Evolutionary conservation across 2,888 invertebrate genomes (phyloP).

Genomic region (Eretmocerus hayati): DNA sequence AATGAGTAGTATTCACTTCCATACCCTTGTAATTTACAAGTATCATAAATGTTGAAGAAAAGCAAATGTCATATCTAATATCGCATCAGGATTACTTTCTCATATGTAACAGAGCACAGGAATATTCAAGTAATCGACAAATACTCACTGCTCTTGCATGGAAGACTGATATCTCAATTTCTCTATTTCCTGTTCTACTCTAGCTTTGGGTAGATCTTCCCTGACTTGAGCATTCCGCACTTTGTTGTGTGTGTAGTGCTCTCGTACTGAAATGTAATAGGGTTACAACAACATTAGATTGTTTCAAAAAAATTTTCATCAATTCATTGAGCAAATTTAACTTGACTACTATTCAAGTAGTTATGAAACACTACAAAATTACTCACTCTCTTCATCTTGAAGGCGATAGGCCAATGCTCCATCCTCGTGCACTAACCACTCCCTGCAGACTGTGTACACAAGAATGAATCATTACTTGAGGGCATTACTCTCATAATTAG

Average conservation of each 20-base stretch:
- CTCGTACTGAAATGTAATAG: slow-evolving; percentile 52
- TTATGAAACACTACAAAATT: not conserved
- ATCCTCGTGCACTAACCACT: slow-evolving; percentile 80
- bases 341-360: not conserved
- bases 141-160: slow-evolving; percentile 59
- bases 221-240: slow-evolving; percentile 68
- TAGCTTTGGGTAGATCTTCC: slow-evolving; percentile 70
- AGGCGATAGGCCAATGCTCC: slow-evolving; percentile 72
- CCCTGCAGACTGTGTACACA: slow-evolving; percentile 61
- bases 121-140: not conserved
- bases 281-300: slow-evolving; percentile 1
- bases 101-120: too few species aligned
- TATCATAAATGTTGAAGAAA: too few species aligned
- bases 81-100: too few species aligned
- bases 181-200: slow-evolving; percentile 65
- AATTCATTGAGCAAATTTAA: not conserved
- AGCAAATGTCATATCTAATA: too few species aligned
- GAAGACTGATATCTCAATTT: slow-evolving; percentile 55
- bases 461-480: slow-evolving; percentile 23
- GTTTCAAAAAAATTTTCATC: slow-evolving; percentile 3
- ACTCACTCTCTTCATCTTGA: slow-evolving; percentile 74
- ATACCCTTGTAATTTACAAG: too few species aligned
- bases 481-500: slow-evolving; percentile 5
- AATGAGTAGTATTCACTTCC: too few species aligned
- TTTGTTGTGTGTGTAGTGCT: slow-evolving; percentile 71